Evolutionary conservation across 2,113 vertebrate genomes (phyloP).

Genomic region (Grus americana): DNA sequence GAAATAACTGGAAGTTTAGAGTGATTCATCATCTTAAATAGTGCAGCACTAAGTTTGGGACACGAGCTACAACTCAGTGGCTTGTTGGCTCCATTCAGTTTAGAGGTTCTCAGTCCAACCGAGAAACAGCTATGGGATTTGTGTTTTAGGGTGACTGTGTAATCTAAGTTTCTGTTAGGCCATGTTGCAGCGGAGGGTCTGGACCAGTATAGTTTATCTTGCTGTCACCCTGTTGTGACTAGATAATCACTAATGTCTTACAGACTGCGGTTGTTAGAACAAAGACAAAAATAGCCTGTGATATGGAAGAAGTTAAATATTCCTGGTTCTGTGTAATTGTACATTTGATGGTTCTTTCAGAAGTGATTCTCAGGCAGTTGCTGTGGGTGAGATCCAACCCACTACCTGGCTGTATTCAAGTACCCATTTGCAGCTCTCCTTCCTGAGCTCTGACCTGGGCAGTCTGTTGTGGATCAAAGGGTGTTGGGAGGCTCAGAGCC

Average conservation of each 20-base stretch:
- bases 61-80: neutral
- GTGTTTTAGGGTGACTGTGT: neutral
- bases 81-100: neutral
- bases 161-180: neutral
- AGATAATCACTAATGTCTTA: neutral
- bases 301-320: neutral
- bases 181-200: neutral
- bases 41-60: neutral
- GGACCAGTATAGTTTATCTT: neutral
- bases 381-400: neutral
- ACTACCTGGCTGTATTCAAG: neutral
- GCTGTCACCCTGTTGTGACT: neutral
- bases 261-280: neutral
- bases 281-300: neutral
- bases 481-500: neutral
- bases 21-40: neutral
- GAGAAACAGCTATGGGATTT: neutral
- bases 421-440: neutral
- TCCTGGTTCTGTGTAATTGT: neutral
- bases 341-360: neutral
- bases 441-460: neutral
- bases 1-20: neutral
- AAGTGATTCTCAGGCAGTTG: neutral
- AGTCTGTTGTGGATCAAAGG: neutral
- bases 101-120: neutral